Evolutionary conservation across 2,113 vertebrate genomes (phyloP).

Genomic region (Bubo bubo): DNA sequence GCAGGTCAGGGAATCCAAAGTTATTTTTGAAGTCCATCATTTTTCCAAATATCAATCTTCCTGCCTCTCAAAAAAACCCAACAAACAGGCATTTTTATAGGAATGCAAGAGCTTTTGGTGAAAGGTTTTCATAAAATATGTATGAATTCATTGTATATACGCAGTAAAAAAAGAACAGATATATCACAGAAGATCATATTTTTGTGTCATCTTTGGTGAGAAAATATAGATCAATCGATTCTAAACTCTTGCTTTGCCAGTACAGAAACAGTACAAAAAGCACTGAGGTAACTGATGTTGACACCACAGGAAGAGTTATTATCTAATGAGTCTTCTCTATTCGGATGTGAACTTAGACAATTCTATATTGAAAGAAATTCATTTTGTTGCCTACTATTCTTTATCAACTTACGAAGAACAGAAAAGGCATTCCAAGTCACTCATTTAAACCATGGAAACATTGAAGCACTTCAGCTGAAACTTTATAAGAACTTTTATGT

Average conservation of each 20-base stretch:
- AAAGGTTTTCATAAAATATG: slow-evolving; percentile 50
- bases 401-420: background rate
- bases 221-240: slow-evolving; percentile 18
- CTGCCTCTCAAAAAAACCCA: background rate
- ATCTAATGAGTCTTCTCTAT: background rate
- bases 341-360: background rate
- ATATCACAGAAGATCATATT: slow-evolving; percentile 30
- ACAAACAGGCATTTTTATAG: background rate
- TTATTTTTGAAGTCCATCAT: background rate
- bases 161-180: background rate
- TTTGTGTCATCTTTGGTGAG: slow-evolving; percentile 27
- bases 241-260: background rate
- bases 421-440: background rate
- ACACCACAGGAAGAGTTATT: slow-evolving; percentile 14
- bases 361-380: background rate
- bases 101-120: background rate
- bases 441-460: background rate
- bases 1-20: background rate
- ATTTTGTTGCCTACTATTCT: background rate
- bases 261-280: background rate
- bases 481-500: background rate
- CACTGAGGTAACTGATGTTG: background rate
- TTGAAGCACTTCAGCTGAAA: background rate
- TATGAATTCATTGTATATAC: slow-evolving; percentile 10
- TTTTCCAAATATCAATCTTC: background rate